phyloP scores from a whole-genome alignment of 1,140 invertebrate genomes.

The Amphibalanus amphitrite region DNA sequence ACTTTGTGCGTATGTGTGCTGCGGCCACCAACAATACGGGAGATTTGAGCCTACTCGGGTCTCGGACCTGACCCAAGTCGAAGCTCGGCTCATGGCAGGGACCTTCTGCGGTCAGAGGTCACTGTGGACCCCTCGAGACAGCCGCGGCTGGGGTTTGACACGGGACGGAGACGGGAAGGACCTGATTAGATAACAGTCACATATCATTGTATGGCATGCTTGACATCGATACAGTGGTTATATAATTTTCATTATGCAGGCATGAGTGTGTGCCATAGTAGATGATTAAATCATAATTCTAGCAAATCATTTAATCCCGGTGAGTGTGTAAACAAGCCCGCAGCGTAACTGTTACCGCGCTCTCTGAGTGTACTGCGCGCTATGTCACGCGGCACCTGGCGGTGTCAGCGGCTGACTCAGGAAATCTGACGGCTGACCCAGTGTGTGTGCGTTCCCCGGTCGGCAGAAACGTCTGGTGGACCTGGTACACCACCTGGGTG shows the following conservation, averaged over 20 bases:
- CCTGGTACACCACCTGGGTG: constrained; percentile 84
- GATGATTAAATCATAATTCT: too few species aligned
- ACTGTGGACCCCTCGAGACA: too few species aligned
- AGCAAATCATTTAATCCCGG: too few species aligned
- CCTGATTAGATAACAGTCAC: background rate
- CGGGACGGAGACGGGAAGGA: background rate
- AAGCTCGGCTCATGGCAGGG: background rate
- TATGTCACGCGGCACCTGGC: too few species aligned
- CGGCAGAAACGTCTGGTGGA: constrained; percentile 56
- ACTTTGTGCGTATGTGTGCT: background rate
- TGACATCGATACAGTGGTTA: background rate
- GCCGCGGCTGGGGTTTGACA: background rate
- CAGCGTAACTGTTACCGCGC: too few species aligned
- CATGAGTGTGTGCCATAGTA: background rate
- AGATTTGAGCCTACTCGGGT: background rate
- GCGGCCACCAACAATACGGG: background rate
- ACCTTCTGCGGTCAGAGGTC: too few species aligned
- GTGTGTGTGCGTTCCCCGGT: too few species aligned
- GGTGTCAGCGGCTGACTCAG: too few species aligned
- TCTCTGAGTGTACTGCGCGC: too few species aligned
- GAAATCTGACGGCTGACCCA: too few species aligned
- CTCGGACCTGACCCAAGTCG: background rate
- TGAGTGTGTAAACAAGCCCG: too few species aligned
- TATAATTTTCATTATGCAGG: background rate
- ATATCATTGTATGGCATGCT: background rate